Evolutionary conservation across 2,888 invertebrate genomes (phyloP).

Genomic region (Mythimna impura): DNA sequence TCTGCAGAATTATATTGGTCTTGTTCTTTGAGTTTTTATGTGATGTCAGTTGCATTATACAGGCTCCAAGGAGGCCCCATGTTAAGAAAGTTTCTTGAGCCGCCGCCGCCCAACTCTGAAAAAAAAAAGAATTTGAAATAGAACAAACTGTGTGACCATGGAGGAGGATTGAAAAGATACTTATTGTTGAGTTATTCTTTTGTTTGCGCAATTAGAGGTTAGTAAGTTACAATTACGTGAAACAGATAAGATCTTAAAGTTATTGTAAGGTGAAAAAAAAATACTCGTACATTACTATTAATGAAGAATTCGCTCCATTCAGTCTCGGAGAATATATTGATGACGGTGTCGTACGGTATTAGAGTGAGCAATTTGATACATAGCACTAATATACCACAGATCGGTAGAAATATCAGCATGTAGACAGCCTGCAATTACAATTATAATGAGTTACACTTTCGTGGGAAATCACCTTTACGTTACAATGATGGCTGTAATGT

Average conservation of each 20-base stretch:
- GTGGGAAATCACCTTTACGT: slow-evolving; percentile 43
- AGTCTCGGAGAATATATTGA: slow-evolving; percentile 94
- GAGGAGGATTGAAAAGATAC: slow-evolving; percentile 9
- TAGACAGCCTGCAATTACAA: slow-evolving; percentile 90
- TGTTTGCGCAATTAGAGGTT: slow-evolving; percentile 44
- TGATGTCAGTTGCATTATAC: slow-evolving; percentile 95
- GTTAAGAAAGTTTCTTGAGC: slow-evolving; percentile 96
- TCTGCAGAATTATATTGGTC: slow-evolving; percentile 82
- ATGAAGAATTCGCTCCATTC: slow-evolving; percentile 96
- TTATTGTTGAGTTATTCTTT: slow-evolving; percentile 41
- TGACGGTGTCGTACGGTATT: slow-evolving; percentile 92
- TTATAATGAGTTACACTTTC: slow-evolving; percentile 43
- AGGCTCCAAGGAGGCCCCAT: slow-evolving; percentile 96
- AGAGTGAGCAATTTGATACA: slow-evolving; percentile 94
- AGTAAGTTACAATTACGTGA: slow-evolving; percentile 26
- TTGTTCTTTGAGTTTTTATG: slow-evolving; percentile 93
- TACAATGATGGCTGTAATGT: slow-evolving; percentile 31
- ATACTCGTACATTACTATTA: slow-evolving; percentile 92
- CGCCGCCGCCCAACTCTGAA: slow-evolving; percentile 96
- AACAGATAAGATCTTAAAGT: slow-evolving; percentile 38
- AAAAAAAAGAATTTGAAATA: slow-evolving; percentile 33
- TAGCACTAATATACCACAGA: slow-evolving; percentile 93
- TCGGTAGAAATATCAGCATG: slow-evolving; percentile 94
- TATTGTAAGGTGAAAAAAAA: slow-evolving; percentile 27
- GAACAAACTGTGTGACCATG: slow-evolving; percentile 44